A percentile compares a stretch with the other conserved stretches of the same genome.
Evolutionary conservation across 1,140 invertebrate genomes (phyloP).

Genomic region (Drosophila gunungcola): DNA sequence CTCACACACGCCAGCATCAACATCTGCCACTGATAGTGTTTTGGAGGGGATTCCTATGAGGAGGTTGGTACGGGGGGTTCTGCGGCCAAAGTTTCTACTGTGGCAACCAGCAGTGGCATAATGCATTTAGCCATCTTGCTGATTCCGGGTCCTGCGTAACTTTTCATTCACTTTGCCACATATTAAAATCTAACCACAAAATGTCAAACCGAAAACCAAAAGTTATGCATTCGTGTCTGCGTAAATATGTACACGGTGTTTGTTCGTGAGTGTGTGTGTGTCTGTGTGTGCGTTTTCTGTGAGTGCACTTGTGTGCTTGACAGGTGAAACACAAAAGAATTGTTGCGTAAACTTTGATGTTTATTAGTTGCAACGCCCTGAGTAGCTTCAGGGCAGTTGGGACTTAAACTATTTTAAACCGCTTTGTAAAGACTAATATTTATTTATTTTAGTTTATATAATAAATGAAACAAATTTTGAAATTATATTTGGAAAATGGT

Average conservation of each 20-base stretch:
- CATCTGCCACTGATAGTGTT: conserved; percentile 67
- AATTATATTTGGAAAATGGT: too few relatives aligned
- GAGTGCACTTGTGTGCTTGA: conserved; percentile 23
- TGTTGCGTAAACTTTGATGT: conserved; percentile 48
- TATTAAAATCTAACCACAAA: conserved; percentile 80
- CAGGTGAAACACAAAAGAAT: conserved; percentile 49
- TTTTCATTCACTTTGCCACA: conserved; percentile 73
- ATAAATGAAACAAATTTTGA: too few relatives aligned
- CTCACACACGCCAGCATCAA: conserved; percentile 39
- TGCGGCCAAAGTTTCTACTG: conserved; percentile 41
- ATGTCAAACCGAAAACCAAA: conserved; percentile 80
- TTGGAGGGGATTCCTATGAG: neutral
- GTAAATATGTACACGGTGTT: neutral
- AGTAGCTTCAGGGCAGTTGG: neutral
- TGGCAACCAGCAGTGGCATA: conserved; percentile 47
- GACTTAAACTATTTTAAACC: conserved; percentile 4
- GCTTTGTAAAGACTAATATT: too few relatives aligned
- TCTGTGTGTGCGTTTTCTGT: conserved; percentile 1
- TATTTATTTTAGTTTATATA: too few relatives aligned
- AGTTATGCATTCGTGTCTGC: conserved; percentile 67
- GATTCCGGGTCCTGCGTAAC: conserved; percentile 53
- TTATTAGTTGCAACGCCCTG: conserved; percentile 22
- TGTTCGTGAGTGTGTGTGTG: conserved; percentile 3
- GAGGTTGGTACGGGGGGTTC: conserved; percentile 2
- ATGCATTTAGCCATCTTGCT: conserved; percentile 59